Evolutionary conservation across 1,140 invertebrate genomes (phyloP), one percentile per base, ranked within the genome.

Genomic region (Drosophila kepulauana): DNA sequence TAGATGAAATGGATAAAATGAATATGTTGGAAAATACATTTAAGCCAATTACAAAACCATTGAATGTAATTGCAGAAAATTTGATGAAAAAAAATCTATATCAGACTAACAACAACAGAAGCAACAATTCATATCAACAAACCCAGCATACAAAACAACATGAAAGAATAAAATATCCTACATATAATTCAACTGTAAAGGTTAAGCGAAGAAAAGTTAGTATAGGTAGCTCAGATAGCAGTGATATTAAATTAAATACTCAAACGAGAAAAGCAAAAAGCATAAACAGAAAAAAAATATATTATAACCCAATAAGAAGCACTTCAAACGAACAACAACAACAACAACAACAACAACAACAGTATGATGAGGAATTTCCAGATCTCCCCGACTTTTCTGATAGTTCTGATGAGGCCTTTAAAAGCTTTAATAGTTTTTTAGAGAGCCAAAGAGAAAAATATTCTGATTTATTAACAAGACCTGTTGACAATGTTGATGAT

Each of bases 11-110:
- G 13, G 48, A 51, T 51, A 51, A 7, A 51, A 51, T 51, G 13
- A 51, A 51, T 51, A 6, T 5, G 13, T 51, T 51, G 5, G 10
- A 51, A 16, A 51, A 51, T 16, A 51, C 48, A 25, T 51, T 51
- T 25, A 8, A 51, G 7, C 48, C 48, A 20, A 51, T 51, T 51
- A 51, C 48, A 25, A 13, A 51, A 10, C 48, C 48, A 25, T 51
- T 51, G 25, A 51, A 51, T 51, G 10, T 51, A 51, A 51, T 51
- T 51, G 48, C 48, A 51, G 1, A 51, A 51, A 51, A 51, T 51
- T 10, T 51, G 48, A 51, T 13, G 48, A 51, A 51, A 25, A 51
- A 51, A 49, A 46, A 25, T 20, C 4, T 6, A 33, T 33, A 33
- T 6, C 30, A 51, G 16, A 51, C 8, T 51, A 25, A 51, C 30